phyloP scores from a whole-genome alignment of 2,888 invertebrate species.

The Tinea pellionella region DNA sequence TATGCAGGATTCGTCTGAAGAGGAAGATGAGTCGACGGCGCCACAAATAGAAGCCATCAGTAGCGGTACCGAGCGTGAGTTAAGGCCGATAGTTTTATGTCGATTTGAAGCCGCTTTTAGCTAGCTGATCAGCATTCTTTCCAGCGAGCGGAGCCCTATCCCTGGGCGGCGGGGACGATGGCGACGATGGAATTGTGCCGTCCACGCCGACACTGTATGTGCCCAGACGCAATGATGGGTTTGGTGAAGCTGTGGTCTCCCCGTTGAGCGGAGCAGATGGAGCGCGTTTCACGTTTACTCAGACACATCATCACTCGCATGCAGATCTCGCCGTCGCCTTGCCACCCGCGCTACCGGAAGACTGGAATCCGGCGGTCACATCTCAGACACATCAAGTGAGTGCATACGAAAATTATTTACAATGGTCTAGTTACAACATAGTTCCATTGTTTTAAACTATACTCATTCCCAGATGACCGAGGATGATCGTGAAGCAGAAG shows the following conservation, averaged over 20 bases:
- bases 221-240: slow-evolving; percentile 85
- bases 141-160: slow-evolving; percentile 50
- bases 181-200: slow-evolving; percentile 82
- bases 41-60: slow-evolving; percentile 79
- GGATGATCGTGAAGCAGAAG: slow-evolving; percentile 70
- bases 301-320: slow-evolving; percentile 79
- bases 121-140: too few species aligned
- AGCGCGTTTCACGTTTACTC: slow-evolving; percentile 64
- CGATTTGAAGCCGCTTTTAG: too few species aligned
- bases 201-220: slow-evolving; percentile 89
- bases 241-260: slow-evolving; percentile 92
- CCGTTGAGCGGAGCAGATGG: slow-evolving; percentile 78
- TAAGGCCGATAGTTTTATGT: too few species aligned
- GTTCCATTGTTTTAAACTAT: too few species aligned
- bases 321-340: slow-evolving; percentile 74
- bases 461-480: slow-evolving; percentile 44
- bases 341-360: slow-evolving; percentile 25
- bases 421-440: too few species aligned
- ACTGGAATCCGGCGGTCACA: neutral
- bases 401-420: too few species aligned
- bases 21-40: slow-evolving; percentile 28
- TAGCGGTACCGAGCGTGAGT: slow-evolving; percentile 76
- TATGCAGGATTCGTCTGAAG: slow-evolving; percentile 26
- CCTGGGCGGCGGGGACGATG: slow-evolving; percentile 45
- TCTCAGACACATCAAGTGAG: neutral